Percentiles rank a stretch among this genome's conserved stretches.
phyloP scores from a whole-genome alignment of 35 echinoderm and acorn worm species.

The Apostichopus japonicus region DNA sequence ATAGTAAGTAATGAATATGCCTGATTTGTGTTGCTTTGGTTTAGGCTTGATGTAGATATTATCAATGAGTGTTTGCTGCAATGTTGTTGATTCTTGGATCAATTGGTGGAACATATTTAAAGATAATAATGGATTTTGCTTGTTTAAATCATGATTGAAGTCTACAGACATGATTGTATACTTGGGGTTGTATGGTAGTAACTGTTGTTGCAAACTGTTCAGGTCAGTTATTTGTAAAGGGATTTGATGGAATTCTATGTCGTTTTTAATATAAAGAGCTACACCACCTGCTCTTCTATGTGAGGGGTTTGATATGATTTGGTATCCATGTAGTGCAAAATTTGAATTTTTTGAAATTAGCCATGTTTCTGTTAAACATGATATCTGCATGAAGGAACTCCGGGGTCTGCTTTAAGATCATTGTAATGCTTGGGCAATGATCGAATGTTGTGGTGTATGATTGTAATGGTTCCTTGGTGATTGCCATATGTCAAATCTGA shows the following conservation, averaged over 20 bases:
- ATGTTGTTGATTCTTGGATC: constrained; percentile 3
- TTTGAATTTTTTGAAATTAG: too few relatives aligned
- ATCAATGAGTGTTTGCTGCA: background rate
- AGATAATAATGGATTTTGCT: background rate
- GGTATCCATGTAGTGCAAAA: background rate
- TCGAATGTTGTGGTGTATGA: too few relatives aligned
- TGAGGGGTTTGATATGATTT: background rate
- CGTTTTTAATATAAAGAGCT: background rate
- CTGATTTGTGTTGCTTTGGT: too few relatives aligned
- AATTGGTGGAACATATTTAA: background rate
- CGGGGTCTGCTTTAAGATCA: too few relatives aligned
- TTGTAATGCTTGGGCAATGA: too few relatives aligned
- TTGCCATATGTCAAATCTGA: too few relatives aligned
- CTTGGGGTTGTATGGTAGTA: background rate
- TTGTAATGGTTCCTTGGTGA: too few relatives aligned
- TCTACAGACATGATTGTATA: constrained; percentile 14
- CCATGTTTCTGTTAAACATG: background rate
- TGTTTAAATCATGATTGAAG: constrained; percentile 36
- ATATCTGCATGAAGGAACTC: background rate
- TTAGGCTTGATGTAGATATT: too few relatives aligned
- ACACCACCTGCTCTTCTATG: constrained; percentile 1
- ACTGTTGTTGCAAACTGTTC: background rate
- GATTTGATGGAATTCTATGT: background rate
- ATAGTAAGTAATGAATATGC: too few relatives aligned
- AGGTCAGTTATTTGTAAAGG: background rate